Percentiles rank a stretch among this genome's conserved stretches.
phyloP scores from a whole-genome alignment of 2,888 invertebrate species.

The Hetaerina titia region DNA sequence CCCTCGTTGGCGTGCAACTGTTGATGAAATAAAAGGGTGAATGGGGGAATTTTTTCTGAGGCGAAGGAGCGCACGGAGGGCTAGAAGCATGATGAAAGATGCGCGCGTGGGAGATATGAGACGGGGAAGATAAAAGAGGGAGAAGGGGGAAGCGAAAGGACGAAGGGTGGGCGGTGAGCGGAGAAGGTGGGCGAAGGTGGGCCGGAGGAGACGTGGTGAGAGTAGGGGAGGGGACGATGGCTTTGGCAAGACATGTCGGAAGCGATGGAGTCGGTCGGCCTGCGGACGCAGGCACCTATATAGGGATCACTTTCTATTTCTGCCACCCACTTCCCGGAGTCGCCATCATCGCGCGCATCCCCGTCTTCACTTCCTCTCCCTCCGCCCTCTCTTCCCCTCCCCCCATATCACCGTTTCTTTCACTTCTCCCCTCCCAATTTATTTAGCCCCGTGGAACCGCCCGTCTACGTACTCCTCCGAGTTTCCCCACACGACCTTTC shows the following conservation, averaged over 20 bases:
- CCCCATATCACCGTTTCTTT: background rate
- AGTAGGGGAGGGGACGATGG: background rate
- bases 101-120: background rate
- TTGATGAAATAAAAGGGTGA: background rate
- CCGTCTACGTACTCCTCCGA: background rate
- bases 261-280: background rate
- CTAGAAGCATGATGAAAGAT: background rate
- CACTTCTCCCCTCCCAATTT: background rate
- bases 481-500: background rate
- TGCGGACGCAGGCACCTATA: background rate
- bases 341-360: background rate
- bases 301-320: constrained; percentile 51
- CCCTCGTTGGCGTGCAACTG: too few species aligned
- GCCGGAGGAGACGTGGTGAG: background rate
- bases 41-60: background rate
- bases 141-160: background rate
- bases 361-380: background rate
- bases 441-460: background rate
- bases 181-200: background rate
- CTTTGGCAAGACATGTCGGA: background rate
- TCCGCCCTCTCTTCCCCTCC: too few species aligned
- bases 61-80: background rate
- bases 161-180: background rate
- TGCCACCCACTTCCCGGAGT: constrained; percentile 6
- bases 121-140: background rate